These are phyloP conservation scores for Amazona guildingii DNA, from an alignment of 2,113 vertebrate species.

Conservation along the genomic window DNA sequence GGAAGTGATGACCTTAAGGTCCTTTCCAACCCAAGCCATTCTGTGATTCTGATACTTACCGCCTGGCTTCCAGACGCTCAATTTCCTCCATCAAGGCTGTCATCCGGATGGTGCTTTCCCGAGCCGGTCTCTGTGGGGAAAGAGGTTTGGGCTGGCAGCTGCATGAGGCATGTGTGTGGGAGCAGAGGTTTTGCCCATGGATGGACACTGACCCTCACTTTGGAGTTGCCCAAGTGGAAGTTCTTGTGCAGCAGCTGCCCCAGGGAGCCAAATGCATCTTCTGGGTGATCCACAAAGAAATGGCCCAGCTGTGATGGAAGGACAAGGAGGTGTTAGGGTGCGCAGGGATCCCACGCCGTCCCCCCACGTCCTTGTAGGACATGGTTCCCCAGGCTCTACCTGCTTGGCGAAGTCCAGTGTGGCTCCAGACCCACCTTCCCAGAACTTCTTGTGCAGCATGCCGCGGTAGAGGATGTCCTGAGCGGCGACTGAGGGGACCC, in stretches of 20 bases:
- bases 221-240: constrained; percentile 18
- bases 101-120: constrained; percentile 20
- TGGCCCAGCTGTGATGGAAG: background rate
- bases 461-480: background rate
- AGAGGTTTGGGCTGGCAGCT: background rate
- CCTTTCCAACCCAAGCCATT: background rate
- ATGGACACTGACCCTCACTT: background rate
- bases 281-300: constrained; percentile 54
- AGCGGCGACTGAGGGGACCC: fast-evolving
- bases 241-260: constrained; percentile 33
- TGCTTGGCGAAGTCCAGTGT: constrained; percentile 18
- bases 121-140: background rate
- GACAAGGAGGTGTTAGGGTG: fast-evolving
- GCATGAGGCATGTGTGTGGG: no score
- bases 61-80: background rate
- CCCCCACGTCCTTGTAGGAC: fast-evolving
- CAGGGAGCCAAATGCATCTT: constrained; percentile 25
- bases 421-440: background rate
- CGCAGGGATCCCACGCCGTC: fast-evolving
- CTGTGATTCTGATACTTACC: background rate
- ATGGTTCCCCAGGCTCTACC: fast-evolving
- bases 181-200: fast-evolving
- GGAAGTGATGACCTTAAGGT: background rate
- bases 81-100: background rate
- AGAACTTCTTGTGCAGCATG: background rate